Base-by-base conservation (phyloP, 2,113 vertebrate genomes). In the Corythaeola cristata region DNA sequence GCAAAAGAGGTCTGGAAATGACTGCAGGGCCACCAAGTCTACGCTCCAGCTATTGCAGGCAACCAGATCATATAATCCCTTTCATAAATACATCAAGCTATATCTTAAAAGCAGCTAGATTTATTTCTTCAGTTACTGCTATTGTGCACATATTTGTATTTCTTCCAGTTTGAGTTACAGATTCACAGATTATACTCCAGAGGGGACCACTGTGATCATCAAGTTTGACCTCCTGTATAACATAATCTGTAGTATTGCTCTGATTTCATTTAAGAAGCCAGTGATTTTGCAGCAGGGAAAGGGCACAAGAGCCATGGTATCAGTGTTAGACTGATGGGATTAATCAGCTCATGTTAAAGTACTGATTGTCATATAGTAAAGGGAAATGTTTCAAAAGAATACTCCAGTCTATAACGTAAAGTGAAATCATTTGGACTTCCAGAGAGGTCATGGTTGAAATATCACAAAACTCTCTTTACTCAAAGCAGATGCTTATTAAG, bases 401-500 rank as follows among this genome's bases (percentile, higher is more conserved):
- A 90, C 87, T 88, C 59, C 6, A 86, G 93, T 86, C 96, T 71
- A 94, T 95, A 96, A 97, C 5, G 49, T 67, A 59, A 93, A 93
- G 97, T 63, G 96, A 98, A 98, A 98, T 98, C 91, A 97, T 79
- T 97, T 95, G 96, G 98, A 97, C 97, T 97, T 97, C 80, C 89
- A 97, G 96, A 96, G 96, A 93, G 94, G 98, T 98, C 97, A 98
- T 88, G 98, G 97, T 97, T 98, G 98, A 98, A 98, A 98, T 97
- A 98, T 98, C 98, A 98, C 97, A 98, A 98, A 98, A 98, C 96
- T 97, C 95, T 97, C 96, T 98, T 98, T 91, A 98, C 95, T 97
- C 92, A 95, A 97, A 98, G 97, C 98, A 98, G 98, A 98, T 98
- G 98, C 97, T 98, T 98, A 98, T 97, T 98, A 98, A 97, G 97